Base-by-base conservation (phyloP, 2,113 vertebrate species). In the Brachirus orientalis region DNA sequence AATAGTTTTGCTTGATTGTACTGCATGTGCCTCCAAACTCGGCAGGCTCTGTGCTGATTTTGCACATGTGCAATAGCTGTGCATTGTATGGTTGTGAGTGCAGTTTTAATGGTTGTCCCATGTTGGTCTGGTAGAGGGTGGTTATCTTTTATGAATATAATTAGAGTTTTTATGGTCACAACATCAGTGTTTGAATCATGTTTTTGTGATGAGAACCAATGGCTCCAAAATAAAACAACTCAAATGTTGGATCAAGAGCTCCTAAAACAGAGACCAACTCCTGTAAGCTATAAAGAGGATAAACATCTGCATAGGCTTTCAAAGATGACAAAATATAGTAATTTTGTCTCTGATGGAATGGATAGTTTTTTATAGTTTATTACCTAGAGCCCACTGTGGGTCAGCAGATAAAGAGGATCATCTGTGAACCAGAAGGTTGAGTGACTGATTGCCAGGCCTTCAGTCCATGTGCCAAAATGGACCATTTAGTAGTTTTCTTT, bases 271-370 rank as follows among this genome's bases (percentile, higher is more conserved):
- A 43, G 38, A n/a, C n/a, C 14, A 40, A 40, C 40, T 13, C 57
- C 59, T 35, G n/a, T 54, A 12, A 0, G 18, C 28, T 71, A 63
- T 52, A 53, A 68, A 68, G 52, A 63, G 52, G 8, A 4, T 13
- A 38, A 48, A 43, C 14, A 22, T 51, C 35, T 47, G 28, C 19
- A 47, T 20, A n/a, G 51, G 8, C 8, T 53, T 14, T 58, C 59
- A 43, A 20, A 54, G 20, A 36, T 17, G 44, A 51, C 3, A 28
- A 28, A 28, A 3, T 28, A 28, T 28, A 28, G 2, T 28, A 5
- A 28, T 28, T 28, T 28, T 18, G 50, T 28, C 10, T 7, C 52
- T 64, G 1, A 11, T 40, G 18, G 47, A 52, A 10, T 4, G 11
- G 19, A 44, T 20, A 14, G 8, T 16, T 12, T 9, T 11, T 18